Evolutionary conservation across 2,888 invertebrate species (phyloP), one percentile per base, ranked within the genome.

Genomic region (Megaustenia siamemsis): DNA sequence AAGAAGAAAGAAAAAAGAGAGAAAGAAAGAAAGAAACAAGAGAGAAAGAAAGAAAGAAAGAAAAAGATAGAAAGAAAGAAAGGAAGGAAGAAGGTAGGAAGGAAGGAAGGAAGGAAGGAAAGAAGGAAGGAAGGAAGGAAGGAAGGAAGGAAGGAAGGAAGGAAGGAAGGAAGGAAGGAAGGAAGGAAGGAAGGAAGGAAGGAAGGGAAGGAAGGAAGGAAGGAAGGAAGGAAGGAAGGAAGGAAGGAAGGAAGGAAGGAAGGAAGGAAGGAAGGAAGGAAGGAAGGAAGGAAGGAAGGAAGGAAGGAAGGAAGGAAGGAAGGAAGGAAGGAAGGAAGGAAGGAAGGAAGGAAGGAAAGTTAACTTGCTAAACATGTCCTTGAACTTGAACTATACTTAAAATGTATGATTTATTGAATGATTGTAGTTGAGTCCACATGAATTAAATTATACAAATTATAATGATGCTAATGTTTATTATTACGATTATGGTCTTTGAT

Each of bases 301-400:
- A 66, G 28, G 32, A 32, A 66, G 32, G n/a, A 32, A 32, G 28
- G 66, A 66, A 28, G 66, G 66, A 66, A 32, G 28, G 66, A 66
- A 66, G 32, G 66, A 66, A 32, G 32, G 66, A 75, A 38, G 18
- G 40, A 38, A 69, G 40, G 69, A 69, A 69, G n/a, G n/a, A n/a
- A n/a, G n/a, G n/a, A n/a, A n/a, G n/a, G n/a, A n/a, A n/a, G n/a
- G n/a, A n/a, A n/a, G n/a, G n/a, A n/a, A n/a, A n/a, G n/a, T n/a
- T n/a, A n/a, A n/a, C n/a, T n/a, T n/a, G n/a, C n/a, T n/a, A n/a
- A n/a, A n/a, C n/a, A n/a, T n/a, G n/a, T n/a, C n/a, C n/a, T n/a
- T n/a, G n/a, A n/a, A n/a, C n/a, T n/a, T n/a, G n/a, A n/a, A n/a
- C n/a, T n/a, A n/a, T n/a, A n/a, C n/a, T n/a, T n/a, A n/a, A n/a